Evolutionary conservation across 1,140 invertebrate species (phyloP), one percentile per base, ranked within the genome.

Genomic region (Dufourea novaeangliae): DNA sequence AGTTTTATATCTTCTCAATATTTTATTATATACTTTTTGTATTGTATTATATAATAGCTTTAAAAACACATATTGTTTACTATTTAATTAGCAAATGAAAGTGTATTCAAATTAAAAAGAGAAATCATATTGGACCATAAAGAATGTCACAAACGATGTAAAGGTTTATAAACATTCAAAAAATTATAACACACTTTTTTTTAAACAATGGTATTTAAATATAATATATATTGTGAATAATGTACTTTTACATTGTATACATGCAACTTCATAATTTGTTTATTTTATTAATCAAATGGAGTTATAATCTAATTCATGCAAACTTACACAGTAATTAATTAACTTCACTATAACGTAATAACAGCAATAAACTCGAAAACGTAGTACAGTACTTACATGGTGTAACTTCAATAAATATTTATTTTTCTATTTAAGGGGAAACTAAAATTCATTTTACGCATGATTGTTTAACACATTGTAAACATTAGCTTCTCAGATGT

Each of bases 321-420:
- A n/a, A 56, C 25, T 1, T 39, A 57, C 12, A 11, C 17, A 44
- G 39, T 44, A 67, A 59, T 41, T 34, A 44, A 44, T 17, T 27
- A 34, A 44, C n/a, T 46, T n/a, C 6, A 29, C 17, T 67, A n/a
- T 10, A 17, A 27, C 57, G n/a, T 0, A 41, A 11, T 20, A 25
- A 4, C 11, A 66, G 10, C 12, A 20, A 10, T 8, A 66, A 75
- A 46, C 57, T 44, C 32, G 0, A 37, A 25, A 29, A 7, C 27
- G 63, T 41, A 68, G 62, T 72, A 41, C 44, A 62, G 20, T 78
- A 69, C 56, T 63, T 71, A 78, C 62, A 64, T 50, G 44, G 39
- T 66, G 39, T 39, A 63, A 52, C 32, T 70, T 70, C 52, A 70
- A 41, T 25, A 70, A 70, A 70, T 59, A 66, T 39, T 32, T 57